phyloP scores from a whole-genome alignment of 2,888 invertebrate genomes.

The Campopleginae sp. region DNA sequence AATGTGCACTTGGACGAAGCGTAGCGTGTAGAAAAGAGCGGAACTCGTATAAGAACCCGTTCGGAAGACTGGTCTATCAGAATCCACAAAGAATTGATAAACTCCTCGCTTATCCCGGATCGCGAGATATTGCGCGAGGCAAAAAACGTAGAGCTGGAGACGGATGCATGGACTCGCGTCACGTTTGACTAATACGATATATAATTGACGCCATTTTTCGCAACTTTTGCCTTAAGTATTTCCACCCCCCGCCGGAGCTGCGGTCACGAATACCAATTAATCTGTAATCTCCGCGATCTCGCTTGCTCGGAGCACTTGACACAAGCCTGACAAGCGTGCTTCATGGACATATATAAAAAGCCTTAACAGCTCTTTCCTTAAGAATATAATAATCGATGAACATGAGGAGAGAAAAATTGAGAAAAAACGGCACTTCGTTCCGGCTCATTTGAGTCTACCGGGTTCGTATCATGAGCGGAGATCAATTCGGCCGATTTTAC shows the following conservation, averaged over 20 bases:
- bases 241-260: background rate
- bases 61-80: conserved; percentile 30
- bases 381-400: conserved; percentile 28
- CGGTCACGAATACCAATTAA: conserved; percentile 40
- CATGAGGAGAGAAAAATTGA: background rate
- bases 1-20: conserved; percentile 35
- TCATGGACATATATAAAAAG: conserved; percentile 1
- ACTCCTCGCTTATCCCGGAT: conserved; percentile 26
- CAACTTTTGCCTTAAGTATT: background rate
- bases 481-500: background rate
- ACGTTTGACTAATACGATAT: conserved; percentile 26
- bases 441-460: conserved; percentile 4
- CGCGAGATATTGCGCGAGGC: conserved; percentile 25
- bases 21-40: conserved; percentile 33
- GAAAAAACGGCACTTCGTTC: conserved; percentile 17
- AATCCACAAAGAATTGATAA: conserved; percentile 44
- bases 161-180: background rate
- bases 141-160: conserved; percentile 30
- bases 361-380: background rate
- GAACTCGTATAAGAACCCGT: conserved; percentile 38
- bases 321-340: conserved; percentile 6
- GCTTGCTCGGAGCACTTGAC: background rate
- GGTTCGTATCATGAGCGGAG: background rate
- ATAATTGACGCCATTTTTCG: conserved; percentile 30
- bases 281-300: conserved; percentile 27